These are phyloP conservation scores for Lethenteron reissneri DNA, from an alignment of 2,113 vertebrate genomes.

Conservation along the genomic window DNA sequence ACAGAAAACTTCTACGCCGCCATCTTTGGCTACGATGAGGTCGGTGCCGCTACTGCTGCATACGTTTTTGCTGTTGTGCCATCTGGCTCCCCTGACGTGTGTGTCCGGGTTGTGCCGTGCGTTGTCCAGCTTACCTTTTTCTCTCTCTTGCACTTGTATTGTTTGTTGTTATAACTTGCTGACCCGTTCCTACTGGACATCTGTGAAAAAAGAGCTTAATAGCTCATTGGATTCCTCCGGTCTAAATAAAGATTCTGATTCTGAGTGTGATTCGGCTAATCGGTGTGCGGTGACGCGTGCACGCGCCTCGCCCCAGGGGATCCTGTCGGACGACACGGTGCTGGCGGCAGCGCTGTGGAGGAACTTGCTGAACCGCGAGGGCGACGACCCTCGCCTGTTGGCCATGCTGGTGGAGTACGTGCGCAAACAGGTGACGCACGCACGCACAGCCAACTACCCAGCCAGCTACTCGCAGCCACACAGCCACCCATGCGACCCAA, in stretches of 20 bases:
- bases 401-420: constrained; percentile 84
- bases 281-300: background rate
- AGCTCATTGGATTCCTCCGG: background rate
- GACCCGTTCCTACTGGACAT: background rate
- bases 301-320: constrained; percentile 29
- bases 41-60: constrained; percentile 15
- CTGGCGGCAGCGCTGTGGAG: constrained; percentile 83
- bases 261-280: background rate
- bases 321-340: constrained; percentile 59
- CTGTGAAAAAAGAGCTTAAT: background rate
- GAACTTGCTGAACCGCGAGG: constrained; percentile 56
- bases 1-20: constrained; percentile 77
- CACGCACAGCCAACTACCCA: too few relatives aligned
- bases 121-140: background rate
- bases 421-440: constrained; percentile 57
- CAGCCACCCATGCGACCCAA: too few relatives aligned
- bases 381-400: constrained; percentile 59
- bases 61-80: too few relatives aligned
- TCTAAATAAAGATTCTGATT: background rate
- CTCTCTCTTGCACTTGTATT: background rate
- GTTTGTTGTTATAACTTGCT: background rate
- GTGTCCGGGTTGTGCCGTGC: too few relatives aligned
- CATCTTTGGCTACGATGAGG: constrained; percentile 94
- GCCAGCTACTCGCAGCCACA: too few relatives aligned
- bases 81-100: too few relatives aligned